Base-by-base conservation (phyloP, 2,797 vertebrate species). In the Chaenodraco wilsoni region DNA sequence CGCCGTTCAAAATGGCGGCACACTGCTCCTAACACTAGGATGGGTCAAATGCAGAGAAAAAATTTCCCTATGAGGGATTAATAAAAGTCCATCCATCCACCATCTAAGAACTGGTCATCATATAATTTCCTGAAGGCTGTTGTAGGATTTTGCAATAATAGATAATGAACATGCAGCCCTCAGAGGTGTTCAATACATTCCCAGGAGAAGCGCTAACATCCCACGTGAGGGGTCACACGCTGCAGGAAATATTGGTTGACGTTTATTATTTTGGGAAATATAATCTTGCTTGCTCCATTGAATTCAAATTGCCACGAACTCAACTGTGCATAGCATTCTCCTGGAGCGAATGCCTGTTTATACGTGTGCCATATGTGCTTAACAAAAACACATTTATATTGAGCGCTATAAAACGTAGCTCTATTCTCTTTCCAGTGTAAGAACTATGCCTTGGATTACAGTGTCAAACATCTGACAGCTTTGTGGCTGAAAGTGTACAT, bases 261-360 rank as follows among this genome's bases (percentile, higher is more conserved):
- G 87, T 85, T 81, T 85, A 88, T 92, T 89, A 89, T 90, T 91
- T 71, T 57, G 79, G 82, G 87, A 89, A 86, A 85, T 86, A 85
- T 76, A 85, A 83, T 74, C 66, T 58, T 74, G 69, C 79, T 77
- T 72, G 88, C 89, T 93, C 84, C 72, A 84, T 76, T 86, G 84
- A 79, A 79, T 88, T 73, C 80, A 65, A 92, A 93, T 92, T 92
- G 85, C 87, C 84, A 89, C 72, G 86, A 88, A 84, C 74, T 88
- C 90, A 92, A 88, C 87, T 89, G 86, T 2, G 49, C 56, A 67
- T 61, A 62, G 69, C 60, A 3, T 76, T 72, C 70, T 80, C 78
- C 85, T 82, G 57, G 50, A 81, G 85, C 83, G 84, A 89, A 87
- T 78, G 83, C 76, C 72, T 73, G 76, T 86, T 85, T 88, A 82